Evolutionary conservation across 2,113 vertebrate species (phyloP), one percentile per base, ranked within the genome.

Genomic region (Oryctolagus cuniculus): DNA sequence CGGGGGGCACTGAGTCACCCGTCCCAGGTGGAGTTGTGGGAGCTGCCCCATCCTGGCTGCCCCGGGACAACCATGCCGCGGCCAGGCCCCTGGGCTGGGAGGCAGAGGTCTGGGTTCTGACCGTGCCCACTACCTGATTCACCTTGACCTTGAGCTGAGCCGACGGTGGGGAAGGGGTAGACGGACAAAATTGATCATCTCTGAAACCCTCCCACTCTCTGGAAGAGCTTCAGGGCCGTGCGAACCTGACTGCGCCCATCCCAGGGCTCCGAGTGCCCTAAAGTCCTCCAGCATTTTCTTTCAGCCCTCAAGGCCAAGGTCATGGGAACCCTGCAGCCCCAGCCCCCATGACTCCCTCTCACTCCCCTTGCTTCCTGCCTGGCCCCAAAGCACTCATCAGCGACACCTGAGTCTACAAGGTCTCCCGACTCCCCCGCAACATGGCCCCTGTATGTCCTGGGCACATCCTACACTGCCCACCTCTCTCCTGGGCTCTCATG

Each of bases 31-130:
- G 77, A 66, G 80, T 67, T 17, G 44, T 44, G 44, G 25, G 73
- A 79, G 95, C 69, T 1, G 7, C 44, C 78, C 53, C 6, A 4
- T 53, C 73, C 83, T 70, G 51, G 51, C n/a, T 64, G 22, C 66
- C 36, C 22, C 16, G 7, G 75, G 0, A 5, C 44, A 27, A 21
- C 3, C 0, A 16, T 2, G 34, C 25, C 0, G 29, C 2, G 21
- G 25, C 4, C 1, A 6, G n/a, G 64, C 22, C 34, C 31, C n/a
- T 1, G 4, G 91, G 12, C 44, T 0, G 10, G 67, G 27, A 22
- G 38, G 61, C 25, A 36, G 44, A 70, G 83, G n/a, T 55, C 66
- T 34, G 38, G 27, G 27, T 61, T 81, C 92, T 66, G 9, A 34
- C 38, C 2, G 7, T 31, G 63, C 13, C 4, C 72, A 79, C 67